Evolutionary conservation across 2,113 vertebrate species (phyloP).

Genomic region (Limanda limanda): DNA sequence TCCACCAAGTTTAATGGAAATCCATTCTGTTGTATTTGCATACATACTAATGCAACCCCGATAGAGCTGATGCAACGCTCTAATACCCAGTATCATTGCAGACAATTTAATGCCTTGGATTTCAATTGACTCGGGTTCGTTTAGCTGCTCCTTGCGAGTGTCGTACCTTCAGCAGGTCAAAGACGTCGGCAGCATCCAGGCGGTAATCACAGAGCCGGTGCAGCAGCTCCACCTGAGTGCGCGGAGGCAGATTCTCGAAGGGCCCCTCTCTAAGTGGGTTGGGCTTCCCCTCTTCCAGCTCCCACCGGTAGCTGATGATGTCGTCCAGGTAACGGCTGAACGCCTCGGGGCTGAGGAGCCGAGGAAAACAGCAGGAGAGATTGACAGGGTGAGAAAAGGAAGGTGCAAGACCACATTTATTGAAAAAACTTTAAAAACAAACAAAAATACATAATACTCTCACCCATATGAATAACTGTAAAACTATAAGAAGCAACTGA

Average conservation of each 20-base stretch:
- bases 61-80: background rate
- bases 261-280: conserved; percentile 89
- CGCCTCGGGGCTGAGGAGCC: conserved; percentile 85
- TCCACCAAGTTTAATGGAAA: too few relatives aligned
- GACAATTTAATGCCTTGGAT: background rate
- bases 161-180: conserved; percentile 95
- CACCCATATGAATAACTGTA: too few relatives aligned
- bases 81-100: background rate
- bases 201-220: conserved; percentile 97
- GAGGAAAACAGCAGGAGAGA: background rate
- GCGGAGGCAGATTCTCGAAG: conserved; percentile 90
- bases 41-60: background rate
- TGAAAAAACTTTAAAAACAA: too few relatives aligned
- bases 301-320: conserved; percentile 98
- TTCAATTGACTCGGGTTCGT: background rate
- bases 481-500: too few relatives aligned
- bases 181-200: conserved; percentile 96
- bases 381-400: background rate
- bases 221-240: conserved; percentile 92
- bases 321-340: conserved; percentile 96
- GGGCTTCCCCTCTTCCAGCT: conserved; percentile 96
- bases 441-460: too few relatives aligned
- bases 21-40: background rate
- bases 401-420: background rate
- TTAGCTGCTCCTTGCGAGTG: background rate